Base-by-base conservation (phyloP, 2,113 vertebrate species). In the Barnardius zonarius region DNA sequence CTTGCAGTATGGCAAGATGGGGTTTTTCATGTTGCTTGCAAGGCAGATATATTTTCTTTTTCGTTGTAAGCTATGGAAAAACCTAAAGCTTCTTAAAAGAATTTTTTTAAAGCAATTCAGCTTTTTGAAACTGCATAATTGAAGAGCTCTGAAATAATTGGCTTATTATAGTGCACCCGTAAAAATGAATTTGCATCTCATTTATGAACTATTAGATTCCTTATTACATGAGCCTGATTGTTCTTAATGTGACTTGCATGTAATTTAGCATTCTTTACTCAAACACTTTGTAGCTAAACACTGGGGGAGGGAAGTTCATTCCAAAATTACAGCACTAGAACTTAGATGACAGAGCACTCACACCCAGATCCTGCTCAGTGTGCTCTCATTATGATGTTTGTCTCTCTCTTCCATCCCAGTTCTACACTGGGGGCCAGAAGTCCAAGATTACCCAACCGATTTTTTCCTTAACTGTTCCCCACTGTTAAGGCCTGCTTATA, bases 151-250 rank as follows among this genome's bases (percentile, higher is more conserved):
- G 97, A 97, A 98, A 97, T 98, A 98, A 98, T 98, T 98, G 96
- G 96, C 97, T 98, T 97, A 97, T 98, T 98, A 98, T 76, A 97
- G 96, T 97, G 94, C 94, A 96, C 90, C 97, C 95, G 46, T 94
- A 95, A 93, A 98, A 97, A 97, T 93, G 95, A 97, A 98, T 98
- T 98, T 97, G 97, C 97, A 97, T 97, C 97, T 98, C 97, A 97
- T 98, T 98, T 98, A 96, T 95, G 95, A 97, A 90, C 92, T 95
- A 89, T 98, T 98, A 97, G 96, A 96, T 96, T 97, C 94, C 88
- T 81, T 92, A 82, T 97, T 97, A 78, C 92, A 91, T 70, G 76
- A 82, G 33, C 80, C 95, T 97, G 96, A 97, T 98, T 98, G 97
- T 97, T 97, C 95, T 95, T 97, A 98, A 97, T 97, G 96, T 96